A percentile compares a stretch with the other conserved stretches of the same genome.
These are phyloP conservation scores for Sinonovacula constricta DNA, from an alignment of 1,140 invertebrate species.

Conservation along the genomic window DNA sequence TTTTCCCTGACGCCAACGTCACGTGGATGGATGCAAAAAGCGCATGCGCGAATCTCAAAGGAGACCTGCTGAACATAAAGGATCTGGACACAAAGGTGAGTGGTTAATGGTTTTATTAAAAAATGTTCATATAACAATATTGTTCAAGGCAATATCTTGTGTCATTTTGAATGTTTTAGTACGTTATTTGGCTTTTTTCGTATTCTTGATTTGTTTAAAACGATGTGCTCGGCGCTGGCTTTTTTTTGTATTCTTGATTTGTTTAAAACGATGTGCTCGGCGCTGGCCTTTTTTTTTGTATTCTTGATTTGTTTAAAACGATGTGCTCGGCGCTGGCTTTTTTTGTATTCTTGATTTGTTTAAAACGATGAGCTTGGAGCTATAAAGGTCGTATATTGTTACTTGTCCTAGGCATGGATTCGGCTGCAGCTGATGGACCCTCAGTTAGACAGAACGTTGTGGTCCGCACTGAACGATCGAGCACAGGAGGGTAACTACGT, in stretches of 20 bases:
- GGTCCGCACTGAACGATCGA: conserved; percentile 32
- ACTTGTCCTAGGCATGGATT: conserved; percentile 28
- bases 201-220: background rate
- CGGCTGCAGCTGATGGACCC: conserved; percentile 22
- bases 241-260: background rate
- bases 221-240: background rate
- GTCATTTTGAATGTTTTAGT: background rate
- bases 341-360: too few relatives aligned
- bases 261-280: too few relatives aligned
- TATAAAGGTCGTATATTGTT: too few relatives aligned
- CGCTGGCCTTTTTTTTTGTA: too few relatives aligned
- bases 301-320: too few relatives aligned
- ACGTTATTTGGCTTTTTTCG: background rate
- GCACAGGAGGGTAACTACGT: conserved; percentile 12
- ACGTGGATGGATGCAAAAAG: conserved; percentile 22
- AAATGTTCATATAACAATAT: background rate
- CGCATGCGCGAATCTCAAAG: background rate
- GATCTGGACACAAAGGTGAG: conserved; percentile 24
- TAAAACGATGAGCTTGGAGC: too few relatives aligned
- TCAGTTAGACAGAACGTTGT: background rate
- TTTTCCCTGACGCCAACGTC: conserved; percentile 4
- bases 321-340: too few relatives aligned
- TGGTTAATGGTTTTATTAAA: background rate
- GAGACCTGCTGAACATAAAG: conserved; percentile 37
- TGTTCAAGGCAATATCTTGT: background rate